Percentiles rank a stretch among this genome's conserved stretches.
Conservation (phyloP, 2,888 invertebrate species). For the Lepidocyrtinus sp. region DNA sequence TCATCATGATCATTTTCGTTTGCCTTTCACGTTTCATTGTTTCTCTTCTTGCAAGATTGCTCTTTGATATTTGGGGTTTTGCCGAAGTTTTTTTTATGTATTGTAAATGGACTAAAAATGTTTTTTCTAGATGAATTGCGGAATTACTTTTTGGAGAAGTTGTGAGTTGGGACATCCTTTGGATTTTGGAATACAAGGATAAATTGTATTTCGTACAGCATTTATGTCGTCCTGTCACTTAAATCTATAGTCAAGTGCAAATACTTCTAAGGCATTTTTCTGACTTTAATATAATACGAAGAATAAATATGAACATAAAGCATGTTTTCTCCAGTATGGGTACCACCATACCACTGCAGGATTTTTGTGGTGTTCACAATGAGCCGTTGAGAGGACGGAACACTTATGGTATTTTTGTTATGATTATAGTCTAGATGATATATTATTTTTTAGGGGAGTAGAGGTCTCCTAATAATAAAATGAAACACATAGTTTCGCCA, state of each 20-base stretch:
- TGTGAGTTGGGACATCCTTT: not conserved
- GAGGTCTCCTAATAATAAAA: not conserved
- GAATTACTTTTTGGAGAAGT: not conserved
- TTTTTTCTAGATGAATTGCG: not conserved
- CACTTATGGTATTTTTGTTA: not conserved
- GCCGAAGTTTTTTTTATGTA: no score
- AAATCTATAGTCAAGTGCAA: not conserved
- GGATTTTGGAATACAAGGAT: not conserved
- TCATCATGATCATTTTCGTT: not conserved
- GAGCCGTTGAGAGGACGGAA: not conserved
- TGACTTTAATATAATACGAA: no score
- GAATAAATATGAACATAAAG: no score
- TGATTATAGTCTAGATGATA: not conserved
- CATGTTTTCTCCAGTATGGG: not conserved
- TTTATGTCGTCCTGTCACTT: not conserved
- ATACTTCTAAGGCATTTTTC: not conserved
- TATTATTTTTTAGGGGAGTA: not conserved
- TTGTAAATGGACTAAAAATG: not conserved
- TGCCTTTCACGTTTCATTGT: not conserved
- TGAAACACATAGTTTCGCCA: no score
- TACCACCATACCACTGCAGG: not conserved
- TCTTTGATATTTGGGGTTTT: no score
- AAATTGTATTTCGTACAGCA: not conserved
- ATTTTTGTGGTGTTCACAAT: not conserved
- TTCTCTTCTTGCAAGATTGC: not conserved